Base-by-base conservation (phyloP, 2,888 invertebrate species). In the Morpho helenor region DNA sequence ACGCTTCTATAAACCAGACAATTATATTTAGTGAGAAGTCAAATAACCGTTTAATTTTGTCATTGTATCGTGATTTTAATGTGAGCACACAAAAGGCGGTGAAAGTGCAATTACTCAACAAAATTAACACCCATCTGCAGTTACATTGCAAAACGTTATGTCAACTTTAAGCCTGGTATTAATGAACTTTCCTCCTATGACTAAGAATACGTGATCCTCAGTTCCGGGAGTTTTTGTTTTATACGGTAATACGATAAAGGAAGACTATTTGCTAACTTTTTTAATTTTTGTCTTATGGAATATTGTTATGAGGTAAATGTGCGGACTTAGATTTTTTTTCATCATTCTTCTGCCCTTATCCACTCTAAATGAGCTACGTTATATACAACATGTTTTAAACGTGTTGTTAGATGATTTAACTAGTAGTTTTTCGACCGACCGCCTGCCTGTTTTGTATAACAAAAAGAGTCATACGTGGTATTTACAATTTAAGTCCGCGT, bases 171-270 rank as follows among this genome's bases (percentile, higher is more conserved):
- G 22, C n/a, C 49, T 7, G 8, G 8, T 31, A n/a, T 16, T 49
- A 49, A 49, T 49, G 49, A 39, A 49, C 49, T 49, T 49, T 49
- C 39, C 49, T 49, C 49, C n/a, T 39, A 39, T 49, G 49, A 49
- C 49, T 49, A 49, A 49, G n/a, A 39, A 49, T 39, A 49, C 49
- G 39, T 49, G 49, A 49, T 23, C 31, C 23, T 3, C 39, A 49
- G 49, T 39, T 39, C 49, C n/a, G 49, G 39, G 6, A 8, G 8
- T 39, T 9, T 31, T 43, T 39, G 9, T 49, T 49, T 9, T 39
- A 9, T 7, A 49, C 9, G 16, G 16, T 16, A 16, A 16, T 16
- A 16, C 16, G 1, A 2, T 16, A 16, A 16, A 16, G 16, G 16
- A 16, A 16, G 16, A 16, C 16, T 16, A 16, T 16, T 16, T 16